phyloP scores from a whole-genome alignment of 2,113 vertebrate species.

The Dromaius novaehollandiae region DNA sequence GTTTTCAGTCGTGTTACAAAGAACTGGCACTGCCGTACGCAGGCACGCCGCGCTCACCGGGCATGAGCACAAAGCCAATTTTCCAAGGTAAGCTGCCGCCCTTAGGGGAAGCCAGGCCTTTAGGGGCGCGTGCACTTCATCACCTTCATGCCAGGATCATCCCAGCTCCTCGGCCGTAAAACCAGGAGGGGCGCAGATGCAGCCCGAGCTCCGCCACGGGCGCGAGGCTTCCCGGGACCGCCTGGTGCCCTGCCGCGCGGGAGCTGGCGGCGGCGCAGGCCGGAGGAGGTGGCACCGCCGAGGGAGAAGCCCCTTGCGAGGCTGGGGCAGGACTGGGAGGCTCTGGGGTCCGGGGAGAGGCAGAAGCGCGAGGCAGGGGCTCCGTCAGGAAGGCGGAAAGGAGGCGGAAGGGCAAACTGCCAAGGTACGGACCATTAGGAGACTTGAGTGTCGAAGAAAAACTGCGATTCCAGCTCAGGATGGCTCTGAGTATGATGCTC shows the following conservation, averaged over 20 bases:
- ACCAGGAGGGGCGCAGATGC: neutral
- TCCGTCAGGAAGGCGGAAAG: neutral
- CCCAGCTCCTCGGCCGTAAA: neutral
- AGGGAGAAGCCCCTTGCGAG: neutral
- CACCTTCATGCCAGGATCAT: neutral
- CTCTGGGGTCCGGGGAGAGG: neutral
- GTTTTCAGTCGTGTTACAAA: neutral
- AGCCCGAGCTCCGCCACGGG: neutral
- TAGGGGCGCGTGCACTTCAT: rapidly evolving
- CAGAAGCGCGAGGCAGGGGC: neutral
- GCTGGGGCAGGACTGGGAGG: neutral
- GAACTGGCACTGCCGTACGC: neutral
- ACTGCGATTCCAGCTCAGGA: neutral
- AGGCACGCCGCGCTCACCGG: neutral
- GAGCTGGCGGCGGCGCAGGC: neutral
- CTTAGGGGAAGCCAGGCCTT: neutral
- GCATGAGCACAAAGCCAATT: neutral
- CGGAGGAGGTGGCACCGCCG: neutral
- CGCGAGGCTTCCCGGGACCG: neutral
- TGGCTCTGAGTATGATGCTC: neutral
- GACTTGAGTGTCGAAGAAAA: neutral
- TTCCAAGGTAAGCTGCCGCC: neutral
- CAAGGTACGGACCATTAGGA: neutral
- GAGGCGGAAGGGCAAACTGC: neutral
- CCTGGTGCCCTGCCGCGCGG: neutral